phyloP scores from a whole-genome alignment of 2,797 vertebrate genomes.

The Odontamblyopus rebecca region DNA sequence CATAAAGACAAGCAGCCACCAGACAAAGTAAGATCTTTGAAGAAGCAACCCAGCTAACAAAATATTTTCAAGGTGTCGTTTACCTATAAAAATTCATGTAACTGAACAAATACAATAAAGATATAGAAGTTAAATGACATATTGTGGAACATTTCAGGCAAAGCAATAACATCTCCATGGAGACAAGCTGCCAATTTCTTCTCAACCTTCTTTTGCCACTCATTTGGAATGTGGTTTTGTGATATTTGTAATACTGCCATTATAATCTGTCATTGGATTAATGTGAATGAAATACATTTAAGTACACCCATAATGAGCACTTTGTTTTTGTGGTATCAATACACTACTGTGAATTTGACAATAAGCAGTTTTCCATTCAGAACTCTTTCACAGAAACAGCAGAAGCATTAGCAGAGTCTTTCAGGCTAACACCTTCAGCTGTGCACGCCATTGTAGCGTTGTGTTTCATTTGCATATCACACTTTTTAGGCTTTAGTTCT shows the following conservation, averaged over 20 bases:
- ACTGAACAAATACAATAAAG: no score
- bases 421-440: not conserved
- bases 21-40: not conserved
- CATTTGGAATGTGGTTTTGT: no score
- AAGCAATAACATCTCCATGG: not conserved
- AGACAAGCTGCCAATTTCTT: not conserved
- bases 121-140: not conserved
- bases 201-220: no score
- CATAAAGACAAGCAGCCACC: not conserved
- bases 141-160: not conserved
- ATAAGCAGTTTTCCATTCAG: not conserved
- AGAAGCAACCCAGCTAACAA: not conserved
- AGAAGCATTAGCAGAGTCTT: not conserved
- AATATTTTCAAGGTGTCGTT: not conserved
- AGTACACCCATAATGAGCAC: not conserved
- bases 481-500: not conserved
- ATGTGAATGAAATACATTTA: not conserved
- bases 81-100: no score
- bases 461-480: conserved; percentile 1
- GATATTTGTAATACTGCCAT: not conserved
- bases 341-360: not conserved
- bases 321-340: not conserved
- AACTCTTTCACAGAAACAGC: not conserved
- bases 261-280: not conserved
- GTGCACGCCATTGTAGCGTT: not conserved